A percentile compares a stretch with the other conserved stretches of the same genome.
Evolutionary conservation across 2,113 vertebrate genomes (phyloP).

Genomic region (Alouatta palliata): DNA sequence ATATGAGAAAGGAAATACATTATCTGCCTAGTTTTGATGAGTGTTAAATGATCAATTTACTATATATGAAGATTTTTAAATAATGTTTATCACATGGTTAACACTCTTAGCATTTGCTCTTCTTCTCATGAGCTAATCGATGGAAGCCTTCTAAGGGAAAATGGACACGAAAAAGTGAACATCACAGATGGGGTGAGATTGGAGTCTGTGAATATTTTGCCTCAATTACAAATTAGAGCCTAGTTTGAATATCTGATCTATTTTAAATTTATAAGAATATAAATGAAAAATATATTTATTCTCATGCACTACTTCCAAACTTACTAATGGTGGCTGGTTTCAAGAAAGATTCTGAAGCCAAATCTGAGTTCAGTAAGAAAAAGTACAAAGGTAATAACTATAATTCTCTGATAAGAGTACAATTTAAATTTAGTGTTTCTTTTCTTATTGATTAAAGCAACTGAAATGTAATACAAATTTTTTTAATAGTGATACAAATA

Average conservation of each 20-base stretch:
- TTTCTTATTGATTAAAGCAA: neutral
- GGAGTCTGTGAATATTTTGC: neutral
- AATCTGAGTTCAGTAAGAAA: neutral
- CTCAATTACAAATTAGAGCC: neutral
- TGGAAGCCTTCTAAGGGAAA: neutral
- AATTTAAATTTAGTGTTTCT: neutral
- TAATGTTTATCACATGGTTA: neutral
- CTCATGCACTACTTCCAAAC: neutral
- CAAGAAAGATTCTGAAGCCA: neutral
- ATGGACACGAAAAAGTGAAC: neutral
- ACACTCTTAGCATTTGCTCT: neutral
- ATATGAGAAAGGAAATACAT: neutral
- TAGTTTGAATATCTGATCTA: neutral
- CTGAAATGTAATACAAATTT: neutral
- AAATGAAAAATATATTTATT: neutral
- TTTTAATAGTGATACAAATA: neutral
- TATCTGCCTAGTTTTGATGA: neutral
- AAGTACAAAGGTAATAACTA: neutral
- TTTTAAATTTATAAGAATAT: neutral
- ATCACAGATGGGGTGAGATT: neutral
- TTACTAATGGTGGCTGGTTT: neutral
- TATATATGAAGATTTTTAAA: neutral
- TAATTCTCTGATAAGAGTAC: neutral
- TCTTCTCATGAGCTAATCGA: neutral
- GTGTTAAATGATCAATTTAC: neutral